Evolutionary conservation across 2,797 vertebrate species (phyloP).

Genomic region (Lophius americanus): DNA sequence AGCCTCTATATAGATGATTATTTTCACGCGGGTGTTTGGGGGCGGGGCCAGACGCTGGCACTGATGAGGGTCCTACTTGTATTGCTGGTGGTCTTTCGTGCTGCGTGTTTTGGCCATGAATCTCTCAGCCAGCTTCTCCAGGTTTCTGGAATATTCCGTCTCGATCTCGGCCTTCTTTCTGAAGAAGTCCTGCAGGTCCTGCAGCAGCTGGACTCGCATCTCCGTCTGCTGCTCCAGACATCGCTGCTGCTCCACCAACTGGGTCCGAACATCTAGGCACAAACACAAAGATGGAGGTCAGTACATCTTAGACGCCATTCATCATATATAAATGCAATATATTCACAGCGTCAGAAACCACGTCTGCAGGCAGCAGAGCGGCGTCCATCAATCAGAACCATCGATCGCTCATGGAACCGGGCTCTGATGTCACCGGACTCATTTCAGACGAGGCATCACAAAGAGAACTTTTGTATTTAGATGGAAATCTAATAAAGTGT

Average conservation of each 20-base stretch:
- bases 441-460: too few relatives aligned
- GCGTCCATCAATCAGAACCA: too few relatives aligned
- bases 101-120: conserved; percentile 99
- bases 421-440: too few relatives aligned
- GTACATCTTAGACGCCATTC: not conserved
- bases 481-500: too few relatives aligned
- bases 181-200: conserved; percentile 99
- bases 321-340: not conserved
- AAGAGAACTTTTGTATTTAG: too few relatives aligned
- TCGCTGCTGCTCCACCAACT: conserved; percentile 96
- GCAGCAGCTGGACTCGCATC: conserved; percentile 96
- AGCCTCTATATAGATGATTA: too few relatives aligned
- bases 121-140: conserved; percentile 96
- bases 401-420: too few relatives aligned
- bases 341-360: too few relatives aligned
- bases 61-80: conserved; percentile 85
- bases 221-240: conserved; percentile 99
- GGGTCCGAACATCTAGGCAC: conserved; percentile 90
- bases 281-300: conserved; percentile 1
- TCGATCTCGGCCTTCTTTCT: conserved; percentile 98
- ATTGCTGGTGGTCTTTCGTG: conserved; percentile 98
- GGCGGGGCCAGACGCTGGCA: not conserved
- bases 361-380: too few relatives aligned
- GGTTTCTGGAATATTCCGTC: conserved; percentile 94
- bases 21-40: too few relatives aligned